Base-by-base conservation (phyloP, 2,888 invertebrate species). In the Muschampia plurimacula region DNA sequence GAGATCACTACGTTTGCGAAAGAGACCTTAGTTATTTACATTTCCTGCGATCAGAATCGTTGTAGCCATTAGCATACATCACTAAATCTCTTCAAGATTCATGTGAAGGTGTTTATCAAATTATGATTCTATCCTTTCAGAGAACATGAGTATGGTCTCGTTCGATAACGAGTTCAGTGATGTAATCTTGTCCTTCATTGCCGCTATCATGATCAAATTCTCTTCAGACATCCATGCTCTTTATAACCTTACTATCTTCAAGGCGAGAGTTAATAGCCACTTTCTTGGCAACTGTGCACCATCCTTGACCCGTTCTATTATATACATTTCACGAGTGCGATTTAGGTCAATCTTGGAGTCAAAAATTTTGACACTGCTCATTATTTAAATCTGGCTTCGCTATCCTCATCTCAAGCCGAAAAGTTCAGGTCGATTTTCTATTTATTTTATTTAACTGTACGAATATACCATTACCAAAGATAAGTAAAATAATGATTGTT, bases 361-460 rank as follows among this genome's bases (percentile, higher is more conserved):
- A 71, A 41, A 66, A 65, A 60, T 71, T 59, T 59, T 46, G 49
- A 22, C 32, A 49, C 49, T 39, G 4, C 55, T 22, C 41, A 44
- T 64, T 55, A 44, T 65, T 65, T 57, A 57, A 65, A 65, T 65
- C 15, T 46, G 28, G 1, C 28, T 78, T 77, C 77, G 70, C 75
- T 83, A 88, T 83, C 46, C 9, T 59, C 59, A 59, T 70, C 65
- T 46, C 39, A 44, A 6, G 28, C 52, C 32, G 59, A 46, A 66
- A 59, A 65, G 15, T 28, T 64, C 44, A 15, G 2, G 13, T 55
- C 7, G n/a, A n/a, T 15, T 15, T 15, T n/a, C 5, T 55, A 15
- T 5, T 7, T 49, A 3, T 49, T 13, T 13, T 52, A 52, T 6
- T 52, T 52, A n/a, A 52, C 22, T 22, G 22, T 22, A 22, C 22